Evolutionary conservation across 2,888 invertebrate genomes (phyloP).

Genomic region (Capitulum mitella): DNA sequence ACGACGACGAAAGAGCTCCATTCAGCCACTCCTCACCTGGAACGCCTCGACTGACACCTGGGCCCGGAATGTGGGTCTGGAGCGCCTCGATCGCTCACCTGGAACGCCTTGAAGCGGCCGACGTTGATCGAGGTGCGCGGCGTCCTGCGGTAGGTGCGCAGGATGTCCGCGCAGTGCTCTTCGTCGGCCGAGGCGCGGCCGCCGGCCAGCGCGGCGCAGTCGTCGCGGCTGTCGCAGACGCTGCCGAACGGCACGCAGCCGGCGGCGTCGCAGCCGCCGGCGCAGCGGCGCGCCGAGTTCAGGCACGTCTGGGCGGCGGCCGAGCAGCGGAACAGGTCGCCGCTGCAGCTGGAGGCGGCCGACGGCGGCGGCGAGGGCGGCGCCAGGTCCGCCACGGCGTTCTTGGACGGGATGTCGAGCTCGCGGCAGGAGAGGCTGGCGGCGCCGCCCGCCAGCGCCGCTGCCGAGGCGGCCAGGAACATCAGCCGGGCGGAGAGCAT

Average conservation of each 20-base stretch:
- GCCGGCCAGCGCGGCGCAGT: background rate
- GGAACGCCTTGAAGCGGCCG: background rate
- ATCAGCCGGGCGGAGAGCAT: background rate
- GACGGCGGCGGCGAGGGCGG: background rate
- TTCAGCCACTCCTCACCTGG: too few relatives aligned
- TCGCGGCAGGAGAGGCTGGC: background rate
- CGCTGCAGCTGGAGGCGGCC: background rate
- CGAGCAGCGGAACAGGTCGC: background rate
- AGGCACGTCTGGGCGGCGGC: background rate
- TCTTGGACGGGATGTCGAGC: background rate
- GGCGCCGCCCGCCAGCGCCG: background rate
- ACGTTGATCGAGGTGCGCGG: background rate
- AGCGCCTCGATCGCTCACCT: too few relatives aligned
- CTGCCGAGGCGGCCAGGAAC: background rate
- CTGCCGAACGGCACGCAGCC: background rate
- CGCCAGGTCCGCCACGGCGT: background rate
- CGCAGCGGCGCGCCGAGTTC: background rate
- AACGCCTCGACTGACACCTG: too few relatives aligned
- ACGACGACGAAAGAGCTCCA: too few relatives aligned
- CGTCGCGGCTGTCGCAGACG: background rate
- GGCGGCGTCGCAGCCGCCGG: background rate
- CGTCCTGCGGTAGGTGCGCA: background rate
- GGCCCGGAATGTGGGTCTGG: too few relatives aligned
- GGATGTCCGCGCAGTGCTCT: background rate
- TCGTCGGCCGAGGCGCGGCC: conserved; percentile 9